Conservation (phyloP, 1,140 invertebrate species). For the Harlomillsia oculata region DNA sequence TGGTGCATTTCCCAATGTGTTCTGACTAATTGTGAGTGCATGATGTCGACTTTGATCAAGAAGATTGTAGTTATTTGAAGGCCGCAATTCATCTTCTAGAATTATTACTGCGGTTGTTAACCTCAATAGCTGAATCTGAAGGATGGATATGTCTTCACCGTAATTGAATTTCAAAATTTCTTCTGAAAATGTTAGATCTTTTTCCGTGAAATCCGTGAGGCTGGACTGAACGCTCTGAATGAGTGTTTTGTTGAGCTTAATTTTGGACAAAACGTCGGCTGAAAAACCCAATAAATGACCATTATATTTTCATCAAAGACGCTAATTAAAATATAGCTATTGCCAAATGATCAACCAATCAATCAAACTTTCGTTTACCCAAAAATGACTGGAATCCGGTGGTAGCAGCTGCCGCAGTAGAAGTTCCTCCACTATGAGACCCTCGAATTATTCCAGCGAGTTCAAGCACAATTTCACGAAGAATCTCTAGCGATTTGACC, state of each 20-base stretch:
- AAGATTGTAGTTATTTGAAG: not conserved
- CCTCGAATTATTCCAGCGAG: not conserved
- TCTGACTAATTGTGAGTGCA: constrained; percentile 41
- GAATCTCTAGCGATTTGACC: not conserved
- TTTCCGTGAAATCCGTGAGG: constrained; percentile 40
- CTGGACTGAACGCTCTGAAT: not conserved
- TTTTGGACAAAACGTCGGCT: constrained; percentile 2
- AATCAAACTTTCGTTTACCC: no score
- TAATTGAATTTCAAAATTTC: constrained; percentile 77
- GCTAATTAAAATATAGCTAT: no score
- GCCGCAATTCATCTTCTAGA: not conserved
- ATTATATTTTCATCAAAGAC: not conserved
- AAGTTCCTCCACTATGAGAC: no score
- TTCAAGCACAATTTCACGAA: not conserved
- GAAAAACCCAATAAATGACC: not conserved
- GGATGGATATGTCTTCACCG: constrained; percentile 44
- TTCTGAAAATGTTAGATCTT: constrained; percentile 61
- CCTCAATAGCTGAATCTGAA: constrained; percentile 65
- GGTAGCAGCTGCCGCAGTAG: no score
- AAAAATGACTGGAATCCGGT: no score
- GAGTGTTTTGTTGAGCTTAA: constrained; percentile 7
- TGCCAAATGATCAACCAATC: no score
- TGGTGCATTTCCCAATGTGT: no score
- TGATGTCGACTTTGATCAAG: not conserved
- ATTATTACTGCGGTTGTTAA: constrained; percentile 34